phyloP scores from a whole-genome alignment of 2,888 invertebrate genomes.

The Anthophora plumipes region DNA sequence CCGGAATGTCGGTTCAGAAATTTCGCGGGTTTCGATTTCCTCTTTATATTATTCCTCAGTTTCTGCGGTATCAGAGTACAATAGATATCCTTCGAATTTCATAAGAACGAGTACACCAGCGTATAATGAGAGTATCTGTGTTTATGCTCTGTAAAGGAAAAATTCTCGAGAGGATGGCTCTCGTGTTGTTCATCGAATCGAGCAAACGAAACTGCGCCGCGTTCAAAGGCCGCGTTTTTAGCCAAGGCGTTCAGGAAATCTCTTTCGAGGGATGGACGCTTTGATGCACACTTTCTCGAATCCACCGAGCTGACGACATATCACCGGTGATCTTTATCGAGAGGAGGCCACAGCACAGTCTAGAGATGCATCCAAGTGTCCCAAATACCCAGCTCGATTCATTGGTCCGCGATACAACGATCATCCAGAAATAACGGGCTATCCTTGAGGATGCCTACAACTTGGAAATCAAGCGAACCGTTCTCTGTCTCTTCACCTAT shows the following conservation, averaged over 20 bases:
- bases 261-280: not conserved
- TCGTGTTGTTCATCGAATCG: not conserved
- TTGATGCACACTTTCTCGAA: not conserved
- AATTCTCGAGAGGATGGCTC: too few species aligned
- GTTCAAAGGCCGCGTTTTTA: not conserved
- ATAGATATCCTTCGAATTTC: too few species aligned
- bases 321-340: not conserved
- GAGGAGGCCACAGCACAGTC: not conserved
- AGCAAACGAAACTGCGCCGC: not conserved
- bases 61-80: too few species aligned
- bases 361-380: constrained; percentile 28
- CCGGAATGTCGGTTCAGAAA: too few species aligned
- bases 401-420: constrained; percentile 34
- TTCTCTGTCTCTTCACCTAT: too few species aligned
- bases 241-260: not conserved
- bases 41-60: too few species aligned
- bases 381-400: constrained; percentile 41
- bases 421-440: constrained; percentile 32
- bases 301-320: not conserved
- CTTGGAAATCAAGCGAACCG: too few species aligned
- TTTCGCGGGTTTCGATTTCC: too few species aligned
- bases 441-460: not conserved
- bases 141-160: not conserved
- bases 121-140: not conserved
- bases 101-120: not conserved